Base-by-base conservation (phyloP, 2,113 vertebrate genomes). In the Festucalex cinctus region DNA sequence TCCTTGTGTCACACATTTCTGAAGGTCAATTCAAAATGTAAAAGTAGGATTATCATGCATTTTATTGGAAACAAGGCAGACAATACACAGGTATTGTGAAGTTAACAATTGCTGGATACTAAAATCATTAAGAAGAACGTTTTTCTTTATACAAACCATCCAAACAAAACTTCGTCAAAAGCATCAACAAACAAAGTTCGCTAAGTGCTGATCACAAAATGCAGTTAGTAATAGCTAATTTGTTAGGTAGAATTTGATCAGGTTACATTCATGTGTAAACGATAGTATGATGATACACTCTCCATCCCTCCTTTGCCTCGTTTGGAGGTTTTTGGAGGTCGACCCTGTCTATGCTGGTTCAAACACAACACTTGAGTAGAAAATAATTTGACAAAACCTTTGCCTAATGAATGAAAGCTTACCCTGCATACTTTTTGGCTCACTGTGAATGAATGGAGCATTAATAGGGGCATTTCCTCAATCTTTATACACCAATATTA, bases 201-300 rank as follows among this genome's bases (percentile, higher is more conserved):
- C 48, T 32, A 70, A 54, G 57, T 80, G 63, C 69, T 17, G 57
- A 82, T 71, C 82, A 82, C 83, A 81, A 71, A 82, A 78, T 77
- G 74, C 74, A 79, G 17, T 78, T 58, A 62, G 69, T 70, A 24
- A 49, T 78, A 82, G 76, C 79, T 76, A 83, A 83, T 76, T 84
- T 51, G 57, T 81, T 88, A 76, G 81, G 80, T 77, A 81, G 84
- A 78, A 63, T 78, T 54, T 70, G 74, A 85, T 85, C 76, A 71
- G 78, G 79, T 83, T 90, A 91, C 90, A 91, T 91, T 91, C 90
- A 86, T 84, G 59, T 89, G 86, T 91, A 89, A 91, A 91, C 90
- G 83, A 78, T 75, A 83, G 76, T 73, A 82, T 78, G 84, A 90
- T 44, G 69, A 26, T 49, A 73, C 69, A 66, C 53, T 6, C 19